A percentile compares a stretch with the other conserved stretches of the same genome.
These are phyloP conservation scores for Drosophila melanica DNA, from an alignment of 1,140 invertebrate genomes.

Conservation along the genomic window DNA sequence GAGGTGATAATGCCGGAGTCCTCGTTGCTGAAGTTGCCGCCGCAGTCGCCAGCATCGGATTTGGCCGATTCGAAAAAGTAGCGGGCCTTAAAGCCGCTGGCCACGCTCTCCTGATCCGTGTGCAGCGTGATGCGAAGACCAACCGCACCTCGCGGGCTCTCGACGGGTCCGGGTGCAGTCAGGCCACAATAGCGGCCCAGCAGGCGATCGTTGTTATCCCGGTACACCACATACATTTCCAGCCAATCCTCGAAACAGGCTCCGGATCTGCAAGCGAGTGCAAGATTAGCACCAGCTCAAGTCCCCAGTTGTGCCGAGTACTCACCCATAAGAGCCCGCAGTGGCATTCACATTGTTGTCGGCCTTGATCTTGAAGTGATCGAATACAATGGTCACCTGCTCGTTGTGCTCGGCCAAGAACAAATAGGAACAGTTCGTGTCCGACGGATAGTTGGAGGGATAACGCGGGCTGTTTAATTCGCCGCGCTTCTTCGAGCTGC, in stretches of 20 bases:
- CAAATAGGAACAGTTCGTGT: slow-evolving; percentile 96
- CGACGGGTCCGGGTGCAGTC: slow-evolving; percentile 94
- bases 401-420: slow-evolving; percentile 94
- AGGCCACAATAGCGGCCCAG: slow-evolving; percentile 94
- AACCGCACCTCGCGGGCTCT: slow-evolving; percentile 93
- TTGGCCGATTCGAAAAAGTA: slow-evolving; percentile 95
- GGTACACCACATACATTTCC: slow-evolving; percentile 95
- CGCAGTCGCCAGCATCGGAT: slow-evolving; percentile 95
- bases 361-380: slow-evolving; percentile 94
- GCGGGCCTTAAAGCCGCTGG: slow-evolving; percentile 94
- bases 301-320: not conserved
- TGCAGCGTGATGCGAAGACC: slow-evolving; percentile 93
- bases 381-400: slow-evolving; percentile 96
- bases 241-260: slow-evolving; percentile 96
- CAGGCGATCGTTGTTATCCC: slow-evolving; percentile 90
- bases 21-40: slow-evolving; percentile 93
- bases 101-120: slow-evolving; percentile 92
- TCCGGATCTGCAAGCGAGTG: slow-evolving; percentile 85
- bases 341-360: slow-evolving; percentile 86
- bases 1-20: slow-evolving; percentile 94
- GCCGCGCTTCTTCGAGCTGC: slow-evolving; percentile 92
- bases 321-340: slow-evolving; percentile 87
- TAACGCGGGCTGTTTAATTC: slow-evolving; percentile 98
- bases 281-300: not conserved
- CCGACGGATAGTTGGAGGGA: slow-evolving; percentile 97